These are phyloP conservation scores for Pseudomyrmex cubaensis DNA, from an alignment of 1,140 invertebrate species.

Conservation along the genomic window DNA sequence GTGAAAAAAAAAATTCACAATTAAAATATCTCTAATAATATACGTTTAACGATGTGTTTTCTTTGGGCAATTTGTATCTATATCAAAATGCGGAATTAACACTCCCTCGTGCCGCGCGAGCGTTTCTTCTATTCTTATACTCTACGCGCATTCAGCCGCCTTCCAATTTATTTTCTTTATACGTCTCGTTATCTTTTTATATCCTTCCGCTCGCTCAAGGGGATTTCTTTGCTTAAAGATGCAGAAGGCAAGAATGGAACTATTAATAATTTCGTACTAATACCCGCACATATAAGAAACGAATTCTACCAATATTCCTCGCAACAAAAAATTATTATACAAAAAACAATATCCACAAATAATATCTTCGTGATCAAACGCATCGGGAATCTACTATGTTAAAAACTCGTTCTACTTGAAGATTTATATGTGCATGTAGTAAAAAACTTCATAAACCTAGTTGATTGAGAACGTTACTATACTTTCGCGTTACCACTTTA, in stretches of 20 bases:
- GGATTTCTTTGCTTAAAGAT: conserved; percentile 23
- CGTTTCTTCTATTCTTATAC: not conserved
- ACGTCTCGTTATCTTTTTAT: conserved; percentile 19
- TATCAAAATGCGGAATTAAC: conserved; percentile 10
- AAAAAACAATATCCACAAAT: not conserved
- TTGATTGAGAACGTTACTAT: no score
- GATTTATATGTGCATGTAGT: not conserved
- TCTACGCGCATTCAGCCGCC: not conserved
- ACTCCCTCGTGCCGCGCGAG: not conserved
- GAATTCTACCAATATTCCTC: not conserved
- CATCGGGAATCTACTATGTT: not conserved
- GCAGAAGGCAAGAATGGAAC: conserved; percentile 11
- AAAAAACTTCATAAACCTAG: no score
- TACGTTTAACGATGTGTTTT: not conserved
- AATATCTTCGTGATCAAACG: not conserved
- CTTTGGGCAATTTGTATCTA: conserved; percentile 20
- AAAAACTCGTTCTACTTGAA: not conserved
- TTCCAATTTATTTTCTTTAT: conserved; percentile 48
- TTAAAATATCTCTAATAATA: not conserved
- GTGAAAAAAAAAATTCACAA: no score
- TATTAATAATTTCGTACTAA: conserved; percentile 22
- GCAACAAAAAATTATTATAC: no score
- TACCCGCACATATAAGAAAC: not conserved
- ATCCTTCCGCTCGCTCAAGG: conserved; percentile 8
- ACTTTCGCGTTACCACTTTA: no score